Evolutionary conservation across 2,113 vertebrate genomes (phyloP).

Genomic region (Muntiacus reevesi): DNA sequence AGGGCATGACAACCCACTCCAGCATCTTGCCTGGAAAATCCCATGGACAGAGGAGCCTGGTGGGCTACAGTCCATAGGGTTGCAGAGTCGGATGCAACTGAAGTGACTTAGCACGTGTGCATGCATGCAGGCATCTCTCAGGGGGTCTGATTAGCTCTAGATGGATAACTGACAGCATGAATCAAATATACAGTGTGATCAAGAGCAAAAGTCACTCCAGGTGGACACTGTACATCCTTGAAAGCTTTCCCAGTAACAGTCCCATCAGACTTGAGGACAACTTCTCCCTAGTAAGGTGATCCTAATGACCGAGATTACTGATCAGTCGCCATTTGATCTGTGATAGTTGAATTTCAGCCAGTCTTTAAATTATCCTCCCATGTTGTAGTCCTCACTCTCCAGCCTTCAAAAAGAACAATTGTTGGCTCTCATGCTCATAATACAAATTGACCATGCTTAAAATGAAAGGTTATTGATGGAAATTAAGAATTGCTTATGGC

Average conservation of each 20-base stretch:
- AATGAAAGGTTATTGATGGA: slow-evolving; percentile 60
- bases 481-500: slow-evolving; percentile 61
- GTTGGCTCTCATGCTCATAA: slow-evolving; percentile 21
- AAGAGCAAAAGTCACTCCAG: neutral
- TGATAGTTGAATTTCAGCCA: neutral
- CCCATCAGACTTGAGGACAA: neutral
- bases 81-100: neutral
- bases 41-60: neutral
- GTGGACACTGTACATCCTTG: neutral
- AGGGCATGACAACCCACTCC: neutral
- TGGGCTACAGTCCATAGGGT: neutral
- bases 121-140: neutral
- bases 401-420: slow-evolving; percentile 37
- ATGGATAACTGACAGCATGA: neutral
- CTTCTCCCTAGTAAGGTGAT: neutral
- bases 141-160: neutral
- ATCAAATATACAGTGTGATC: neutral
- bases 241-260: neutral
- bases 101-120: neutral
- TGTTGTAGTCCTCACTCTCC: neutral
- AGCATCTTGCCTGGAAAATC: neutral
- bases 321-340: neutral
- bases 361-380: neutral
- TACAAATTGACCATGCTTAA: slow-evolving; percentile 16
- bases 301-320: neutral